Evolutionary conservation across 2,113 vertebrate genomes (phyloP), one percentile per base, ranked within the genome.

Genomic region (Dipodomys merriami): DNA sequence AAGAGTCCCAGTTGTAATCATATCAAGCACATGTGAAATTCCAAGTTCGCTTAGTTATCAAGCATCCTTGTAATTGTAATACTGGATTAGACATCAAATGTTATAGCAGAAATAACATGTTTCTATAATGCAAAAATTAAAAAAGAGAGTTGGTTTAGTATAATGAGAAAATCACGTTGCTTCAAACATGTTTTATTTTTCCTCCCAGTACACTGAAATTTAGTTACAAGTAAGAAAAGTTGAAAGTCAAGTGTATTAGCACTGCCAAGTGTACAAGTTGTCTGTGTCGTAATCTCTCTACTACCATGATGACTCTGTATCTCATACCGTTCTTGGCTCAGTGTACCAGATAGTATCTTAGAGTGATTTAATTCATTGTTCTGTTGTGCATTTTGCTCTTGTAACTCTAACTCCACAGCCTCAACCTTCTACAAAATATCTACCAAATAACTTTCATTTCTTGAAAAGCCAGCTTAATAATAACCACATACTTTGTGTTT

Each of bases 201-300:
- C 53, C 53, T 29, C 20, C 20, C 20, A 72, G 27, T 29, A 57
- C 22, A 5, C 7, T 27, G 20, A 46, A 25, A 16, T 44, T 49
- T 33, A 33, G 22, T 73, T 69, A 44, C 73, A 69, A 33, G 49
- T 57, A 71, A 68, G 23, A 53, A 29, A 30, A 65, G 1, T 9
- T 35, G 65, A 49, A 83, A n/a, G 25, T 18, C 33, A 57, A 46
- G 2, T 15, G 18, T 1, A 19, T 4, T 2, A 6, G 20, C 4
- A 6, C 15, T 39, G 68, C 11, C 49, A 65, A 82, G 33, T 22
- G 23, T 7, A 30, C 20, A 46, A 62, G 25, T 25, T 30, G 7
- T 13, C 1, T 1, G 4, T 18, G 4, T 29, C 44, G 12, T 10
- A 0, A 60, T 46, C 35, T 30, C 30, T 33, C 18, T n/a, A 3